These are phyloP conservation scores for Galaxias olidus DNA, from an alignment of 2,797 vertebrate species.

Conservation along the genomic window DNA sequence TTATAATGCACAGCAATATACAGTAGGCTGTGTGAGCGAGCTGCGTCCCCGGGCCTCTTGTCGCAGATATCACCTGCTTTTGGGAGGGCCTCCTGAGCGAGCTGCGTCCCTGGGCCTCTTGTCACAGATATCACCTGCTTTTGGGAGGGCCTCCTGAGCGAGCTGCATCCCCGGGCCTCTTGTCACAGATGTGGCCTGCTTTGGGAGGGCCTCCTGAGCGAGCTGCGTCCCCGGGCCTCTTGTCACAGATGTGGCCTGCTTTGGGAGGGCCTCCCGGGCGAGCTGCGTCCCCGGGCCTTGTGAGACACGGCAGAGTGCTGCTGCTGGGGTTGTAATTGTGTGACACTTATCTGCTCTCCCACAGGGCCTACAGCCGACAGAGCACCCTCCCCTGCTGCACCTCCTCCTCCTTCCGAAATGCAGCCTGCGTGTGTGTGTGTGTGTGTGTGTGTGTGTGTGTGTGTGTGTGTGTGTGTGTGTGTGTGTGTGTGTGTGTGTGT, in stretches of 20 bases:
- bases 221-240: slow-evolving; percentile 24
- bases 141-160: too few relatives aligned
- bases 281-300: slow-evolving; percentile 8
- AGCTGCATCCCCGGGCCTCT: too few relatives aligned
- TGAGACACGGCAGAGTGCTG: slow-evolving; percentile 34
- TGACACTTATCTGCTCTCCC: slow-evolving; percentile 41
- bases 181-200: too few relatives aligned
- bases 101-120: too few relatives aligned
- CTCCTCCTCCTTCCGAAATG: not conserved
- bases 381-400: too few relatives aligned
- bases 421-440: slow-evolving; percentile 8
- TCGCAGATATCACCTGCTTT: too few relatives aligned
- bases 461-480: slow-evolving; percentile 13
- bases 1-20: too few relatives aligned
- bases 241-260: not conserved
- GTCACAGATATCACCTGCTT: too few relatives aligned
- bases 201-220: slow-evolving; percentile 10
- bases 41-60: too few relatives aligned
- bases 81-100: too few relatives aligned
- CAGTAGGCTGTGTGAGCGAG: too few relatives aligned
- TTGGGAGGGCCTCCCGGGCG: slow-evolving; percentile 8
- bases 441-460: slow-evolving; percentile 13
- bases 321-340: slow-evolving; percentile 43
- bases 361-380: slow-evolving; percentile 15
- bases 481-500: slow-evolving; percentile 13